phyloP scores from a whole-genome alignment of 2,113 vertebrate species.

The Megaceryle torquata region DNA sequence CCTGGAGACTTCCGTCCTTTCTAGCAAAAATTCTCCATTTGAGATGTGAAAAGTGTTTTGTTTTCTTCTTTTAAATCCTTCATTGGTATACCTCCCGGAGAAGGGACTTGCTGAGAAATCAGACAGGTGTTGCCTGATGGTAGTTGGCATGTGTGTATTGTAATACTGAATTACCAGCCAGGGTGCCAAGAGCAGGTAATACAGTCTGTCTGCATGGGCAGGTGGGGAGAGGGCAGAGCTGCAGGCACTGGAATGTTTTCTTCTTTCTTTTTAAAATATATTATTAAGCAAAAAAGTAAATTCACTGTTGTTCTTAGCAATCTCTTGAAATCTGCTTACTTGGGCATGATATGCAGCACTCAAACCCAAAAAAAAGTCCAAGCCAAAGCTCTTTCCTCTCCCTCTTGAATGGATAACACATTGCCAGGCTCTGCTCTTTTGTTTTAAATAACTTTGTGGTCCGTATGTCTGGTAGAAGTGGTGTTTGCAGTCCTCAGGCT shows the following conservation, averaged over 20 bases:
- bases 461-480: neutral
- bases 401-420: neutral
- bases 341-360: constrained; percentile 42
- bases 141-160: constrained; percentile 58
- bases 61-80: constrained; percentile 12
- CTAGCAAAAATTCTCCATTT: neutral
- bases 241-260: constrained; percentile 72
- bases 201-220: constrained; percentile 77
- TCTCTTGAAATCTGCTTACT: constrained; percentile 60
- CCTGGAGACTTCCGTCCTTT: neutral
- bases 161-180: constrained; percentile 67
- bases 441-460: constrained; percentile 1
- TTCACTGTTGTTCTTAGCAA: constrained; percentile 77
- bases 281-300: constrained; percentile 82
- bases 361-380: neutral
- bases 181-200: constrained; percentile 83
- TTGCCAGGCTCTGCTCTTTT: neutral
- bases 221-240: constrained; percentile 74
- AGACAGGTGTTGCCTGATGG: constrained; percentile 72
- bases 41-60: neutral
- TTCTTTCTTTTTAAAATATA: constrained; percentile 67
- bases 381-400: constrained; percentile 14
- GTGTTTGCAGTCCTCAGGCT: neutral
- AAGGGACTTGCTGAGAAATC: constrained; percentile 43
- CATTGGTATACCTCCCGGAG: constrained; percentile 40